Evolutionary conservation across 2,113 vertebrate genomes (phyloP).

Genomic region (Spilogale gracilis): DNA sequence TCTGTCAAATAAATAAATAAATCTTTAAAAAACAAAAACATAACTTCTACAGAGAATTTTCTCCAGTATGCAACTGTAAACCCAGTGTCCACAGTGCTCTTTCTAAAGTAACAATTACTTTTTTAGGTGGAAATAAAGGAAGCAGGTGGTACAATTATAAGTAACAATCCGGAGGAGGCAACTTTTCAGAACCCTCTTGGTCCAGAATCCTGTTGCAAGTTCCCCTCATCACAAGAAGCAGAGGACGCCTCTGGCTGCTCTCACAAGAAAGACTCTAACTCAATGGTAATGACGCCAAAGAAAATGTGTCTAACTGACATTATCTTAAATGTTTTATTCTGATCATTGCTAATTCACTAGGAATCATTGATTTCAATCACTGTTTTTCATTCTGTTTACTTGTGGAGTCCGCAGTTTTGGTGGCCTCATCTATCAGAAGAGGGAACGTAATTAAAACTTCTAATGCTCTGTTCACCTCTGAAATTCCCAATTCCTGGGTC

Average conservation of each 20-base stretch:
- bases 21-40: not conserved
- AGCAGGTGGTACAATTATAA: not conserved
- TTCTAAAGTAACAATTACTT: conserved; percentile 31
- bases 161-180: conserved; percentile 61
- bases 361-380: not conserved
- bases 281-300: conserved; percentile 78
- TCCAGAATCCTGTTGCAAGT: conserved; percentile 72
- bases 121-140: conserved; percentile 81
- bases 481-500: not conserved
- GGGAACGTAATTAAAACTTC: not conserved
- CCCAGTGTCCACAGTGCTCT: not conserved
- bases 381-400: not conserved
- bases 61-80: not conserved
- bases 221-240: conserved; percentile 60
- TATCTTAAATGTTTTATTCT: too few species aligned
- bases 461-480: too few species aligned
- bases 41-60: not conserved
- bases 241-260: conserved; percentile 67
- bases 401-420: not conserved
- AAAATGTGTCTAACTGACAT: not conserved
- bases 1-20: too few species aligned
- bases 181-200: conserved; percentile 62
- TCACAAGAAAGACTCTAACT: conserved; percentile 68
- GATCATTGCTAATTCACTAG: not conserved
- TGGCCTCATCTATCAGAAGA: not conserved